Evolutionary conservation across 2,113 vertebrate species (phyloP), one percentile per base, ranked within the genome.

Genomic region (Rattus rattus): DNA sequence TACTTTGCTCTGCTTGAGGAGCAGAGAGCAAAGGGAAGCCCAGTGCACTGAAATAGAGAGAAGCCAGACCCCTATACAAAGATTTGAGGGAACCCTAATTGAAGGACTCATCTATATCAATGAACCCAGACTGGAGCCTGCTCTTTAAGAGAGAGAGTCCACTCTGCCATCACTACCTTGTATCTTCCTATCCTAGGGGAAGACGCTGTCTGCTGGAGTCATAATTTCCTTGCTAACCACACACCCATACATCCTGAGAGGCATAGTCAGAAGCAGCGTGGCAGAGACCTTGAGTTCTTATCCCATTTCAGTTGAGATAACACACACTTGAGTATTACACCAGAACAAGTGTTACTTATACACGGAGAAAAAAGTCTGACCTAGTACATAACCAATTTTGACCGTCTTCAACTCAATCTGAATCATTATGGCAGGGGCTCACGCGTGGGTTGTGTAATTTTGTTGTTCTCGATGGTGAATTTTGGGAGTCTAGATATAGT

Each of bases 181-280:
- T 84, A 39, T 22, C 84, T 77, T n/a, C 2, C 1, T 43, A 59
- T 84, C 20, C 1, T 0, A 0, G n/a, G 0, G 2, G 28, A 75
- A 67, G 67, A 47, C 16, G 14, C 65, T 65, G 19, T 16, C 47
- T 65, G 11, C 28, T 28, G 9, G 54, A 65, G 43, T 47, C 16
- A 1, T 36, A 28, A 81, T 65, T 77, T 61, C 2, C 5, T 94
- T 22, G 67, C 2, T 0, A 20, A 30, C 0, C 22, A 7, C 0
- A 0, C 26, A 1, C 9, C 33, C 67, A 10, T 2, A 16, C 0
- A 0, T 73, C 70, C 84, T 47, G 39, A 12, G 75, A 77, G 28
- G 61, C 19, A 0, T 56, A 26, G 4, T 14, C 65, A 93, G 87
- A 90, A 1, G 26, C 26, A 36, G 12, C 14, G 0, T 2, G 0